These are phyloP conservation scores for Rhinichthys klamathensis DNA, from an alignment of 2,113 vertebrate genomes.

Conservation along the genomic window DNA sequence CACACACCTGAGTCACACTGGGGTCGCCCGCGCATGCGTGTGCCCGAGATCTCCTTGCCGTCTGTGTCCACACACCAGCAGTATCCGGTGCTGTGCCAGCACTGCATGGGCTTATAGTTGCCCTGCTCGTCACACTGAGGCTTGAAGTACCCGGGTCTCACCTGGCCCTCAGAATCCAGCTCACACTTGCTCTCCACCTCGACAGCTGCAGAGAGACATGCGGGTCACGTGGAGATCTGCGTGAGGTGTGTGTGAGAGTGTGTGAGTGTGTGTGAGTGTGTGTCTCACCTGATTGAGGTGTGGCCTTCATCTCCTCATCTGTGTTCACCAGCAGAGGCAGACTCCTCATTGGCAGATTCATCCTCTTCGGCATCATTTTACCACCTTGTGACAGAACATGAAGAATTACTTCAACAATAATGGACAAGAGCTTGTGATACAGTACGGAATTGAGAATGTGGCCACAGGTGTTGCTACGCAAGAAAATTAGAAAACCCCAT, in stretches of 20 bases:
- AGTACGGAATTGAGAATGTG: neutral
- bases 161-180: conserved; percentile 63
- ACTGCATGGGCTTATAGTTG: conserved; percentile 81
- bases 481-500: too few species aligned
- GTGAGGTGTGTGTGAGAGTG: neutral
- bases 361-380: conserved; percentile 1
- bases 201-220: conserved; percentile 47
- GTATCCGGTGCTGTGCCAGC: conserved; percentile 73
- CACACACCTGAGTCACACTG: conserved; percentile 73
- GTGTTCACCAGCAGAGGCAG: conserved; percentile 68
- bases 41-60: conserved; percentile 76
- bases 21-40: conserved; percentile 64
- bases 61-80: conserved; percentile 88
- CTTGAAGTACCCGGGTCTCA: conserved; percentile 68
- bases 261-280: neutral
- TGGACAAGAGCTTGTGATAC: neutral
- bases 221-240: neutral
- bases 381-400: neutral
- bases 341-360: conserved; percentile 69
- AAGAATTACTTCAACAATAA: neutral
- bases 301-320: neutral
- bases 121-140: conserved; percentile 81
- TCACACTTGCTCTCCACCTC: conserved; percentile 81
- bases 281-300: conserved; percentile 37
- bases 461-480: too few species aligned